Base-by-base conservation (phyloP, 2,797 vertebrate species). In the Enteromius argenteus region DNA sequence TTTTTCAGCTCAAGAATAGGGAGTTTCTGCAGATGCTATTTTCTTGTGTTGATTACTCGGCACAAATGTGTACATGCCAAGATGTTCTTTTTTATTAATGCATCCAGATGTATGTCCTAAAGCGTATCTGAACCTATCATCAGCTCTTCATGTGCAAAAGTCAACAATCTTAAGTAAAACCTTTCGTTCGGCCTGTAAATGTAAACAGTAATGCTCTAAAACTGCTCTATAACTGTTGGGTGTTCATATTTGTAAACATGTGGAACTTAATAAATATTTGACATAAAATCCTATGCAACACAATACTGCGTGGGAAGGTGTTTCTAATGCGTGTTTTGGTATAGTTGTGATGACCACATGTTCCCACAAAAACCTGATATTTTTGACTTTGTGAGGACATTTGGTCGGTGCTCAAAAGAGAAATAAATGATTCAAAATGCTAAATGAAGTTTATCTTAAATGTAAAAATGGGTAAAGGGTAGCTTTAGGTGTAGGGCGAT, bases 201-300 rank as follows among this genome's bases (percentile, higher is more conserved):
- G 58, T 27, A 27, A 51, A 60, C 60, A 53, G 37, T 51, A 23
- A 14, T 79, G 10, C 67, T 58, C 62, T n/a, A 19, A 71, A 72
- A 35, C 39, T 76, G 58, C 67, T 58, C 62, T n/a, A 19, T 76
- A 72, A 35, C 39, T 76, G 58, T 51, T 83, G 66, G 60, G 68
- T 76, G 76, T 82, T 83, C 60, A 72, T 42, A 62, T 75, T 78
- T 89, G 73, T 87, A 75, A 69, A 89, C 66, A 87, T 85, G 66
- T 78, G 58, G 53, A 80, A 82, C 37, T 85, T 78, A 76, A 44
- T 80, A 85, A 71, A 88, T 66, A 76, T 75, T 84, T 85, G 49
- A 83, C 67, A 44, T 66, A 14, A 80, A 79, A 85, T 67, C 35
- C 51, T 79, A 80, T 69, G 73, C 42, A 78, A 62, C 76, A 39